These are phyloP conservation scores for Rhogogaster chlorosoma DNA, from an alignment of 2,888 invertebrate species.

Conservation along the genomic window DNA sequence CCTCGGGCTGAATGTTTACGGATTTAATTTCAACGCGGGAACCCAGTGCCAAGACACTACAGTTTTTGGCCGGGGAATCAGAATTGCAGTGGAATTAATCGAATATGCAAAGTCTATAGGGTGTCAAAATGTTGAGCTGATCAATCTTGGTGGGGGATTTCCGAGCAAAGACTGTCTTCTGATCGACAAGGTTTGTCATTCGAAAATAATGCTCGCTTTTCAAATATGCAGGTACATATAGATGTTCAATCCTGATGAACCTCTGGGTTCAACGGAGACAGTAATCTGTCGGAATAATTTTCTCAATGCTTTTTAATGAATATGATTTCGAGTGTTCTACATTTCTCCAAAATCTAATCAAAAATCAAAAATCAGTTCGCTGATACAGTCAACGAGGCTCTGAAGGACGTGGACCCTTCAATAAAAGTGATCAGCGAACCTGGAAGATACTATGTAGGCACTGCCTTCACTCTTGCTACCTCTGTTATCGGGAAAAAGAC, in stretches of 20 bases:
- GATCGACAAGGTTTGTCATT: slow-evolving; percentile 76
- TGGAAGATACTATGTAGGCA: slow-evolving; percentile 82
- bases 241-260: neutral
- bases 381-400: slow-evolving; percentile 78
- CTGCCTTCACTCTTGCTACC: slow-evolving; percentile 81
- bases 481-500: slow-evolving; percentile 80
- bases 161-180: slow-evolving; percentile 77
- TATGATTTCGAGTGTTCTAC: neutral
- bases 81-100: slow-evolving; percentile 78
- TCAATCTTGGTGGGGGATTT: slow-evolving; percentile 83
- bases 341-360: neutral
- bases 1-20: slow-evolving; percentile 68
- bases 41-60: slow-evolving; percentile 74
- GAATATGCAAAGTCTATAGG: slow-evolving; percentile 78
- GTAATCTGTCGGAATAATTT: neutral
- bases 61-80: slow-evolving; percentile 80
- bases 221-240: neutral
- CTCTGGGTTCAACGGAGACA: neutral
- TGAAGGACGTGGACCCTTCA: slow-evolving; percentile 76
- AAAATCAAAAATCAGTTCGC: slow-evolving; percentile 68
- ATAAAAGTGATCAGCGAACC: slow-evolving; percentile 81
- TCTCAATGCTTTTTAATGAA: neutral
- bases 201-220: neutral
- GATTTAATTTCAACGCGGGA: slow-evolving; percentile 74
- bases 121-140: slow-evolving; percentile 78